Conservation (phyloP, 2,797 vertebrate species). For the Sebastiscus tertius region DNA sequence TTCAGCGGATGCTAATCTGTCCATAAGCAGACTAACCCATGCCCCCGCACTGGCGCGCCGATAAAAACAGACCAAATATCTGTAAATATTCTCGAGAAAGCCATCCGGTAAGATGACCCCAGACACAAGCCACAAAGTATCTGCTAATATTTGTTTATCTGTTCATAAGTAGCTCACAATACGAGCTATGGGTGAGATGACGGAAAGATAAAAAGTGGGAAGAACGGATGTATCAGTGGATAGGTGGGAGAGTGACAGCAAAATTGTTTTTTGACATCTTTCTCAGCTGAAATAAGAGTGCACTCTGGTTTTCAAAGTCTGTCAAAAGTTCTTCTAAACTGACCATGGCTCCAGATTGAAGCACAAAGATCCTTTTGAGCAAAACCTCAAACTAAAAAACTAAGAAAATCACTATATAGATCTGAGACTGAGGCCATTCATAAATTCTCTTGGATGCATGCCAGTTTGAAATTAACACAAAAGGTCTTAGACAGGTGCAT, state of each 20-base stretch:
- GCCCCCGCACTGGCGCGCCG: conserved; percentile 11
- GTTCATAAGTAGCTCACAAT: not conserved
- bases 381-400: not conserved
- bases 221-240: not conserved
- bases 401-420: not conserved
- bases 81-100: conserved; percentile 14
- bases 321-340: not conserved
- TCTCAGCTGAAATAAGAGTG: not conserved
- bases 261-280: not conserved
- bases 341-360: not conserved
- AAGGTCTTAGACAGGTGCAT: not conserved
- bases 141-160: conserved; percentile 15
- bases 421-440: not conserved
- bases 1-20: conserved; percentile 52
- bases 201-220: not conserved
- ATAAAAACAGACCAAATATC: conserved; percentile 16
- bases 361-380: not conserved
- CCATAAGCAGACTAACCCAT: conserved; percentile 40
- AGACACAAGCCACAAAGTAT: not conserved
- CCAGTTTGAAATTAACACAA: not conserved
- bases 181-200: not conserved
- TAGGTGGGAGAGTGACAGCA: not conserved
- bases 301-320: not conserved
- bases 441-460: not conserved
- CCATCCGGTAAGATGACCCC: not conserved